Evolutionary conservation across 1,140 invertebrate genomes (phyloP).

Genomic region (Platyura marginata): DNA sequence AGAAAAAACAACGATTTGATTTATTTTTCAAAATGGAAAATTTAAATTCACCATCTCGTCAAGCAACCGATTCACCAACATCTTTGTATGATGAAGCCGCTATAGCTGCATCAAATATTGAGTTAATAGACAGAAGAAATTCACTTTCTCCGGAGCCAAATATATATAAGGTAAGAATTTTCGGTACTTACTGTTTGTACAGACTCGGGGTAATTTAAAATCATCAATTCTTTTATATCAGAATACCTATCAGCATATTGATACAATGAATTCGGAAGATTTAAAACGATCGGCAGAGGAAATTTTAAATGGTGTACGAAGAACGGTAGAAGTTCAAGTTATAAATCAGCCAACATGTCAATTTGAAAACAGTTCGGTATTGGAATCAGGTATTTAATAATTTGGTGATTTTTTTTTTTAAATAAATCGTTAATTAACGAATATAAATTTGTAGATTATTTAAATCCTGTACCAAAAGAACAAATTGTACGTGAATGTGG

Average conservation of each 20-base stretch:
- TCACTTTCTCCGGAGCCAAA: background rate
- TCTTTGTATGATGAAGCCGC: background rate
- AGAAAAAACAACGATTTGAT: conserved; percentile 24
- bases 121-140: background rate
- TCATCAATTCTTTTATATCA: background rate
- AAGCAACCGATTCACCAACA: too few species aligned
- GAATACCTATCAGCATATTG: background rate
- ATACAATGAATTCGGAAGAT: conserved; percentile 11
- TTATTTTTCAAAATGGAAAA: conserved; percentile 24
- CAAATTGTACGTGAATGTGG: conserved; percentile 25
- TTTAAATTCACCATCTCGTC: conserved; percentile 3
- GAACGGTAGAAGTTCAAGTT: conserved; percentile 27
- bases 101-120: background rate
- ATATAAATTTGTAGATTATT: conserved; percentile 22
- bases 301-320: conserved; percentile 26
- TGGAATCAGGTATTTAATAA: conserved; percentile 10
- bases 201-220: too few species aligned
- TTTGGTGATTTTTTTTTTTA: background rate
- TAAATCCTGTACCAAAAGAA: conserved; percentile 27
- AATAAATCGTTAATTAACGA: background rate
- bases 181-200: too few species aligned
- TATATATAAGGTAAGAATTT: background rate
- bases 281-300: conserved; percentile 25
- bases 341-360: conserved; percentile 20
- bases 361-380: conserved; percentile 15